phyloP scores from a whole-genome alignment of 2,888 invertebrate species.

The Axea sp. region DNA sequence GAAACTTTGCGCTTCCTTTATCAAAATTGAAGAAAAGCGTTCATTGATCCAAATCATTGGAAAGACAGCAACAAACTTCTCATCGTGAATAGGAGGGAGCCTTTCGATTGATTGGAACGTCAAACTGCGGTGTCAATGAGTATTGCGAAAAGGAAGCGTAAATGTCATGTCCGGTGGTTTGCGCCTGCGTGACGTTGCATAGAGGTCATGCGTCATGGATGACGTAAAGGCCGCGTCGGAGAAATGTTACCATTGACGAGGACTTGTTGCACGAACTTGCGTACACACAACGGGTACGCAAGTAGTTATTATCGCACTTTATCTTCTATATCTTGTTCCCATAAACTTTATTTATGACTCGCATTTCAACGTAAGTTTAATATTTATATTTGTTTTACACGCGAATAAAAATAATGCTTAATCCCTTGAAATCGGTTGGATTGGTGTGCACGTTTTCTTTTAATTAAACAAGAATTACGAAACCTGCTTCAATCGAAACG shows the following conservation, averaged over 20 bases:
- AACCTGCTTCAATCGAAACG: too few species aligned
- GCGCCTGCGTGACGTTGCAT: conserved; percentile 71
- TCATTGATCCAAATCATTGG: conserved; percentile 20
- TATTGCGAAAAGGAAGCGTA: conserved; percentile 44
- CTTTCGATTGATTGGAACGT: conserved; percentile 41
- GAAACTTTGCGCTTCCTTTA: background rate
- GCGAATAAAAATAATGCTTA: background rate
- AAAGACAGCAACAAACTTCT: conserved; percentile 19
- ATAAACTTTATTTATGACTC: conserved; percentile 21
- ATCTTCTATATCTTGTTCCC: conserved; percentile 37
- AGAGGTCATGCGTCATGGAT: conserved; percentile 71
- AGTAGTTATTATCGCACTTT: conserved; percentile 37
- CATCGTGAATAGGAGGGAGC: background rate
- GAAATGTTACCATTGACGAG: conserved; percentile 70
- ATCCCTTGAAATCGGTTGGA: too few species aligned
- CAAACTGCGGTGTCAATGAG: conserved; percentile 45
- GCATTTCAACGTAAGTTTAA: background rate
- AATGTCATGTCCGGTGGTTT: conserved; percentile 56
- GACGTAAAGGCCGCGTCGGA: conserved; percentile 68
- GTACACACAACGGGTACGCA: conserved; percentile 60
- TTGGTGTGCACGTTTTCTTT: too few species aligned
- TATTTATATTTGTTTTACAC: background rate
- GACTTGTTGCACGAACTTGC: conserved; percentile 74
- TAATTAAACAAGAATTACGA: too few species aligned
- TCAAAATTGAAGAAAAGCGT: background rate